Conservation (phyloP, 1,140 invertebrate species). For the Dryas iulia region DNA sequence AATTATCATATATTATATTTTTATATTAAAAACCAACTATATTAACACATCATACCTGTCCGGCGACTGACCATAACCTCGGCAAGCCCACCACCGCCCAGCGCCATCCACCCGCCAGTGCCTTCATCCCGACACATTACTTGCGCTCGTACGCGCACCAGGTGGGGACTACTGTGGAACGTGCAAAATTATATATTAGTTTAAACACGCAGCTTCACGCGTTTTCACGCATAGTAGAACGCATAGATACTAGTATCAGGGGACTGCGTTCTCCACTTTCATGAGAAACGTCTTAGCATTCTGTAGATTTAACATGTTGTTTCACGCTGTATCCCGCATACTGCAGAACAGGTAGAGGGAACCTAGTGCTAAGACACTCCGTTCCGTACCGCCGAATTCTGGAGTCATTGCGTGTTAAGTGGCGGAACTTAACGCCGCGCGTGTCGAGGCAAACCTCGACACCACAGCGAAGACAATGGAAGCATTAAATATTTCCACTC, state of each 20-base stretch:
- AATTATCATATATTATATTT: no score
- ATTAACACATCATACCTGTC: background rate
- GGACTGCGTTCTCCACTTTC: no score
- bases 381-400: no score
- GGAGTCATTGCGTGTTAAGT: no score
- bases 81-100: conserved; percentile 95
- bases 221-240: background rate
- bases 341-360: background rate
- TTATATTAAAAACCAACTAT: background rate
- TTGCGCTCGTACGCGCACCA: conserved; percentile 98
- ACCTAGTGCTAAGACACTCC: background rate
- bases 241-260: no score
- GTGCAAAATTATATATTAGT: background rate
- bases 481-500: no score
- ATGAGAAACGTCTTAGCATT: no score
- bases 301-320: no score
- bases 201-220: background rate
- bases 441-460: no score
- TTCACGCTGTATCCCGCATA: background rate
- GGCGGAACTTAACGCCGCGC: no score
- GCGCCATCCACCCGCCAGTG: conserved; percentile 96
- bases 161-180: conserved; percentile 86
- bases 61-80: conserved; percentile 90
- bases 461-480: no score
- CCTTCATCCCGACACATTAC: conserved; percentile 99